Base-by-base conservation (phyloP, 2,888 invertebrate genomes). In the Parthenolecanium corni region DNA sequence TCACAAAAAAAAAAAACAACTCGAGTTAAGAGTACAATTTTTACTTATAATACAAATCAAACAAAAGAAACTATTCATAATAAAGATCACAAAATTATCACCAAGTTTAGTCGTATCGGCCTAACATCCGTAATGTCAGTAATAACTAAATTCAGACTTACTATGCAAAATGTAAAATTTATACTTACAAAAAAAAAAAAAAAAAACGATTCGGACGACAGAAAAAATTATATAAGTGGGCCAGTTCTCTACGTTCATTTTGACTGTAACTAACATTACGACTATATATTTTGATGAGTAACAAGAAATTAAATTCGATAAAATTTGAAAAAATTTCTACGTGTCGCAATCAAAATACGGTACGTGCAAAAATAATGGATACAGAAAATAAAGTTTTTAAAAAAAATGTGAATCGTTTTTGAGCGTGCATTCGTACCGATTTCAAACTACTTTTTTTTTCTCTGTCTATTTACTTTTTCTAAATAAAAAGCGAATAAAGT, bases 71-170 rank as follows among this genome's bases (percentile, higher is more conserved):
- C 20, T 53, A 54, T 54, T 54, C 38, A 21, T n/a, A 21, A 54
- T 54, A 54, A 44, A 54, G 54, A 54, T 54, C 54, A 54, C 54
- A 54, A 31, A 42, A 54, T 54, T 54, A 54, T 54, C 54, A 54
- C 54, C 42, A 40, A 38, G 31, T 31, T 31, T 31, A 31, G 31
- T 31, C 31, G 31, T 31, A 31, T 31, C 31, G 31, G 31, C 31
- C 31, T 31, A 31, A 31, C 9, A 31, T 31, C 31, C 9, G 31
- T 31, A 31, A 31, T 31, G 38, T 38, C n/a, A 21, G 3, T 38
- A 52, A 53, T 36, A 40, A 53, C 14, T 16, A 44, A 44, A 4
- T 52, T 21, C 38, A 36, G 38, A 53, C 12, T 53, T 38, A 31
- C 36, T 20, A 53, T 44, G 14, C 14, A 16, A 44, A 44, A 44